A percentile compares a stretch with the other conserved stretches of the same genome.
These are phyloP conservation scores for Vannuccia rotundouncinata DNA, from an alignment of 2,888 invertebrate species.

Conservation along the genomic window DNA sequence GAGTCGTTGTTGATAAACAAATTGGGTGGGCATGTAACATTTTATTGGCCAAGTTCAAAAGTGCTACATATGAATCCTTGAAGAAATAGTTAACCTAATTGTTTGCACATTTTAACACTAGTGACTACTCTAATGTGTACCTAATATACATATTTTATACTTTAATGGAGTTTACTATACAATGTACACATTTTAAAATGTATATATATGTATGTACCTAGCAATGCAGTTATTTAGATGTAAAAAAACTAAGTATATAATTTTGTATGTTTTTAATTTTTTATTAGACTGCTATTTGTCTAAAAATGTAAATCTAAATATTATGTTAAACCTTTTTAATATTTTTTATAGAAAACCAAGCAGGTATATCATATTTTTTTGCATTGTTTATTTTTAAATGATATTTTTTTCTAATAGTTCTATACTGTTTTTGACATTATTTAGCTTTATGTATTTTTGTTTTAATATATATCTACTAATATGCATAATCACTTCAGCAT, in stretches of 20 bases:
- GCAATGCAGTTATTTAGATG: neutral
- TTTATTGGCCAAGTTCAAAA: neutral
- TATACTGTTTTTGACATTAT: neutral
- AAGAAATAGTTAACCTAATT: neutral
- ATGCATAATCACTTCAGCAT: slow-evolving; percentile 9
- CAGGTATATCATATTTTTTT: no score
- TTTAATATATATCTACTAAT: neutral
- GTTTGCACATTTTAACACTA: neutral
- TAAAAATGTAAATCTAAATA: no score
- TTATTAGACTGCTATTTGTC: no score
- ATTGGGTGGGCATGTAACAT: slow-evolving; percentile 8
- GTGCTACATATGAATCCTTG: neutral
- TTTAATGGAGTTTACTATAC: neutral
- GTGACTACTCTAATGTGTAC: neutral
- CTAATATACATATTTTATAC: neutral
- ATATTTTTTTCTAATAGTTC: slow-evolving; percentile 3
- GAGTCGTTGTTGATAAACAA: slow-evolving; percentile 20
- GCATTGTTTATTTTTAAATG: neutral
- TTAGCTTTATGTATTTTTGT: neutral
- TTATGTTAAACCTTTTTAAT: no score
- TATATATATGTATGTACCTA: neutral
- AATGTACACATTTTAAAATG: neutral
- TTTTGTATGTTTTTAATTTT: no score
- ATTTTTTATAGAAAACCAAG: no score
- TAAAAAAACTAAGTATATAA: no score